A percentile compares a stretch with the other conserved stretches of the same genome.
Conservation (phyloP, 2,113 vertebrate genomes). For the Ciconia maguari region DNA sequence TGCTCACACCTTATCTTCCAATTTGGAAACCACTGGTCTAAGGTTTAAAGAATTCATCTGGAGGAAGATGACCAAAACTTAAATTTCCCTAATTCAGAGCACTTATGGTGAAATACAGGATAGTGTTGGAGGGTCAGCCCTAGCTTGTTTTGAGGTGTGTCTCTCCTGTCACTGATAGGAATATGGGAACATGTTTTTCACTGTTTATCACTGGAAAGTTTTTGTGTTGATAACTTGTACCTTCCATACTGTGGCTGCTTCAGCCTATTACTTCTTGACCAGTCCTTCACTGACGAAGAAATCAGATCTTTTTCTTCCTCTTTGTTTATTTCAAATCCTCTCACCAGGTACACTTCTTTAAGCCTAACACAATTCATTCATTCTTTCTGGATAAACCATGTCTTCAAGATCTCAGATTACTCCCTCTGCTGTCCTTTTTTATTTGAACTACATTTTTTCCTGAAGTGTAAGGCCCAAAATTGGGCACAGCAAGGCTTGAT, state of each 20-base stretch:
- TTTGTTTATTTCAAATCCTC: background rate
- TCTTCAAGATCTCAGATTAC: background rate
- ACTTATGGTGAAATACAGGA: background rate
- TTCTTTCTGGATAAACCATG: background rate
- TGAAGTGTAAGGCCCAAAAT: background rate
- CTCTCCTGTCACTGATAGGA: background rate
- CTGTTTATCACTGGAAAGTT: background rate
- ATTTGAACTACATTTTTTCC: background rate
- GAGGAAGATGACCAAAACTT: background rate
- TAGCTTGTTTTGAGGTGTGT: background rate
- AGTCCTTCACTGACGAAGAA: background rate
- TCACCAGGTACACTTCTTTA: background rate
- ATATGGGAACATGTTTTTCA: background rate
- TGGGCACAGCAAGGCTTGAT: background rate
- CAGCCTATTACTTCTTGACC: background rate
- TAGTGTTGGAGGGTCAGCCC: background rate
- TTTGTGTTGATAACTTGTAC: background rate
- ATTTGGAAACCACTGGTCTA: background rate
- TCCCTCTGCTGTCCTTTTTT: background rate
- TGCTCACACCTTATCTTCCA: background rate
- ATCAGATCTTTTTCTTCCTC: background rate
- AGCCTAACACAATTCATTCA: background rate
- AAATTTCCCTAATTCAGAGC: background rate
- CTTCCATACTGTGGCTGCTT: background rate
- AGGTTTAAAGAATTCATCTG: background rate